These are phyloP conservation scores for Phaenicophaeus curvirostris DNA, from an alignment of 2,797 vertebrate genomes.

Conservation along the genomic window DNA sequence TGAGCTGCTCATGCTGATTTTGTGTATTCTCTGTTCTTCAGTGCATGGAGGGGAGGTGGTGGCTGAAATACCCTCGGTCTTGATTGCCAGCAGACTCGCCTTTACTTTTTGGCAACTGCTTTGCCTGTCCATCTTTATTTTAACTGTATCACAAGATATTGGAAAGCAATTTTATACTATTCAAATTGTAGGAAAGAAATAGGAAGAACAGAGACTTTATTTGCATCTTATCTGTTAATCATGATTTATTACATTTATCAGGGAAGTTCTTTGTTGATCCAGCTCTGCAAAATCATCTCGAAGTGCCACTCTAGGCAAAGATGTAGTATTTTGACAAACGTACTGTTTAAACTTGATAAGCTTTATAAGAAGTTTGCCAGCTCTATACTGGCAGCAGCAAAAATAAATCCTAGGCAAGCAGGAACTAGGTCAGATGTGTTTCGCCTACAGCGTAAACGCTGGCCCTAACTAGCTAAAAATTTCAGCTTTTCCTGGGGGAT, in stretches of 20 bases:
- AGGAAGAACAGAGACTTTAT: neutral
- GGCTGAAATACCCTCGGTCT: neutral
- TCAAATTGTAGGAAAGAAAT: neutral
- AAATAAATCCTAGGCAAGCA: slow-evolving; percentile 54
- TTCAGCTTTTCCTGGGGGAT: slow-evolving; percentile 19
- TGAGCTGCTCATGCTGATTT: neutral
- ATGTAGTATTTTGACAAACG: slow-evolving; percentile 33
- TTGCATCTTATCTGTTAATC: slow-evolving; percentile 14
- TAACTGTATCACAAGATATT: neutral
- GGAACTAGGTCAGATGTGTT: slow-evolving; percentile 63
- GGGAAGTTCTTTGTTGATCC: neutral
- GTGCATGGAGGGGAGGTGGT: neutral
- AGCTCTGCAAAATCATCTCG: neutral
- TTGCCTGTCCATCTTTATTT: neutral
- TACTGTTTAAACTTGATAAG: slow-evolving; percentile 54
- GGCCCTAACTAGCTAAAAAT: slow-evolving; percentile 14
- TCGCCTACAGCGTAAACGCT: slow-evolving; percentile 55
- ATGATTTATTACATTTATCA: neutral
- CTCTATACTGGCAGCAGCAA: slow-evolving; percentile 32
- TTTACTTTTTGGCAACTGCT: neutral
- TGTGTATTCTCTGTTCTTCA: neutral
- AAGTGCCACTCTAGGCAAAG: neutral
- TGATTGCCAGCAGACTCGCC: neutral
- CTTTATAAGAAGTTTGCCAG: slow-evolving; percentile 32
- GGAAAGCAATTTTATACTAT: neutral